Evolutionary conservation across 23 tunicate species (phyloP).

Genomic region (Styela plicata): DNA sequence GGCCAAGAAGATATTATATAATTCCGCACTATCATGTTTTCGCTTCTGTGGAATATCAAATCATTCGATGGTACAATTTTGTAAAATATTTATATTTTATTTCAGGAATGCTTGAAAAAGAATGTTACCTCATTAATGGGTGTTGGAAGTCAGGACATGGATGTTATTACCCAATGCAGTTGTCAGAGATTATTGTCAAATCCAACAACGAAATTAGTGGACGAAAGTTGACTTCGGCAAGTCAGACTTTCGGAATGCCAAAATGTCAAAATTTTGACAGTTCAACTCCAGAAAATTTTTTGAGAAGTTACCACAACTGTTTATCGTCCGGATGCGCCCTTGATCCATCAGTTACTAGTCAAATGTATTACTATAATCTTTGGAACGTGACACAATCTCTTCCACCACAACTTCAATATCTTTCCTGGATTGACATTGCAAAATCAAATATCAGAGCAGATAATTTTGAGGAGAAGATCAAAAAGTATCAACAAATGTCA

Average conservation of each 20-base stretch:
- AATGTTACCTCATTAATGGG: conserved; percentile 67
- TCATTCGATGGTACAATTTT: neutral
- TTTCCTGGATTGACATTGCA: conserved; percentile 16
- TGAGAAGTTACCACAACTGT: conserved; percentile 57
- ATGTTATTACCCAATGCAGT: conserved; percentile 50
- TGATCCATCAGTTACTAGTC: conserved; percentile 10
- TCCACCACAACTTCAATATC: conserved; percentile 27
- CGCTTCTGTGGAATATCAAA: too few species aligned
- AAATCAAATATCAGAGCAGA: conserved; percentile 11
- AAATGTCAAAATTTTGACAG: conserved; percentile 37
- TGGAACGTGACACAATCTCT: conserved; percentile 21
- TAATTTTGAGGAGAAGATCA: neutral
- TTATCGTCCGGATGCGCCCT: conserved; percentile 60
- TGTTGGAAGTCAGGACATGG: conserved; percentile 48
- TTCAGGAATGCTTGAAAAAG: conserved; percentile 52
- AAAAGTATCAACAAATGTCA: conserved; percentile 9
- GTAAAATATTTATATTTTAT: neutral
- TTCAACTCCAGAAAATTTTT: conserved; percentile 25
- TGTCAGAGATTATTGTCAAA: conserved; percentile 33
- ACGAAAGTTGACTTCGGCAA: neutral
- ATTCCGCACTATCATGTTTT: too few species aligned
- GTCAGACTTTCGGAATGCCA: conserved; percentile 32
- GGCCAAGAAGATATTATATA: too few species aligned
- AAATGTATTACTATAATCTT: conserved; percentile 16
- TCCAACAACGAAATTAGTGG: conserved; percentile 32